Evolutionary conservation across 2,113 vertebrate genomes (phyloP), one percentile per base, ranked within the genome.

Genomic region (Varanus salvator): DNA sequence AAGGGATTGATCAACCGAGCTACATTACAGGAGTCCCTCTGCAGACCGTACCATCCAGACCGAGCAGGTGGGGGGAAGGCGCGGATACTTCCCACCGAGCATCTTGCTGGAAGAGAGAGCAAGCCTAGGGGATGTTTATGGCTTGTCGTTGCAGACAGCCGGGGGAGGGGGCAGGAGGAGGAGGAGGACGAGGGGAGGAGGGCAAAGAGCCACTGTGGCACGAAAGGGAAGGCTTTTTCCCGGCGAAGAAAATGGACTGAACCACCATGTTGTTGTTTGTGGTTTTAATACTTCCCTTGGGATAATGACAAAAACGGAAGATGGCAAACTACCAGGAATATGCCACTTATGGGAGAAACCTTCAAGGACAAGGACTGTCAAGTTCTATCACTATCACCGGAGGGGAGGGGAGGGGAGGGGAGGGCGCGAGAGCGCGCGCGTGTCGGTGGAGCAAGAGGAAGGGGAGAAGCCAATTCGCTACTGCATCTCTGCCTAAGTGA

Each of bases 1-100:
- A 96, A 95, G 95, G 96, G 96, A 96, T 97, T 90, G 97, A 96
- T 92, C 94, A 97, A 96, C 97, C 95, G 97, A 94, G 97, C 97
- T 97, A 95, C 97, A 97, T 96, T 94, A 96, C 96, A 95, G 95
- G 96, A 97, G 97, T 96, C 97, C 97, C 98, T 97, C 97, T 97
- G 98, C 98, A 98, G 98, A 98, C 97, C 96, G 98, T 98, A 98
- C 98, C 98, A 98, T 97, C 97, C 97, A 89, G 94, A 92, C 91
- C 94, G 66, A 93, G 96, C 97, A 94, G 97, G 95, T 95, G 97
- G 98, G 98, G 95, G 92, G 93, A 72, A 90, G 91, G 90, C 85
- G 87, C 86, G 4, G 81, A 50, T 72, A 81, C 72, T 60, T 72
- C 95, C 91, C 92, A 92, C 90, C 66, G 91, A 93, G 96, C 96